phyloP scores from a whole-genome alignment of 2,797 vertebrate species.

The Phoxinus dragarum region DNA sequence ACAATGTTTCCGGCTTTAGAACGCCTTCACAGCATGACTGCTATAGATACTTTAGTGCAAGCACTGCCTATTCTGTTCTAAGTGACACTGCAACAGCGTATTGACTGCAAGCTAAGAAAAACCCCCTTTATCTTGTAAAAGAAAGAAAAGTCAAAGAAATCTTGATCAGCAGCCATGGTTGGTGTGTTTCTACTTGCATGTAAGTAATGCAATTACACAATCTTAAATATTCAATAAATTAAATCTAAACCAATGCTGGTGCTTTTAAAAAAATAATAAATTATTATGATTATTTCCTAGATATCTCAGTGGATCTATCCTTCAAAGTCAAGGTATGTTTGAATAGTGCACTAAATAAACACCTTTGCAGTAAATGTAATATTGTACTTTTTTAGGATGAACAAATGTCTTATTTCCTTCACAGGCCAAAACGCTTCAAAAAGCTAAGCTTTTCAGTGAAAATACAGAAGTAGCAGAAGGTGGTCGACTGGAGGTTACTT shows the following conservation, averaged over 20 bases:
- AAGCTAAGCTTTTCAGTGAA: constrained; percentile 23
- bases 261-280: neutral
- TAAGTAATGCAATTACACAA: constrained; percentile 18
- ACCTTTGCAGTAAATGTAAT: neutral
- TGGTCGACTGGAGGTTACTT: constrained; percentile 4
- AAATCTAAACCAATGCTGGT: neutral
- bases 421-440: neutral
- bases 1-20: constrained; percentile 28
- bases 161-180: constrained; percentile 16
- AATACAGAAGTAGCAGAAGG: constrained; percentile 18
- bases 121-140: neutral
- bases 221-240: neutral
- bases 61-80: neutral
- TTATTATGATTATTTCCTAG: neutral
- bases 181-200: constrained; percentile 15
- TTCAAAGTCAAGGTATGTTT: constrained; percentile 31
- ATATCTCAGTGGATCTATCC: neutral
- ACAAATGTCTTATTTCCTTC: neutral
- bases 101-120: neutral
- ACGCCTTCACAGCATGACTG: neutral
- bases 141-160: neutral
- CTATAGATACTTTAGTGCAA: neutral
- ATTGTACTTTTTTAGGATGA: neutral
- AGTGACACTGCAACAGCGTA: neutral
- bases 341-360: neutral